Conservation (phyloP, 30 jellyfish, hydroid and myxozoan genomes). For the Nemopilema nomurai region DNA sequence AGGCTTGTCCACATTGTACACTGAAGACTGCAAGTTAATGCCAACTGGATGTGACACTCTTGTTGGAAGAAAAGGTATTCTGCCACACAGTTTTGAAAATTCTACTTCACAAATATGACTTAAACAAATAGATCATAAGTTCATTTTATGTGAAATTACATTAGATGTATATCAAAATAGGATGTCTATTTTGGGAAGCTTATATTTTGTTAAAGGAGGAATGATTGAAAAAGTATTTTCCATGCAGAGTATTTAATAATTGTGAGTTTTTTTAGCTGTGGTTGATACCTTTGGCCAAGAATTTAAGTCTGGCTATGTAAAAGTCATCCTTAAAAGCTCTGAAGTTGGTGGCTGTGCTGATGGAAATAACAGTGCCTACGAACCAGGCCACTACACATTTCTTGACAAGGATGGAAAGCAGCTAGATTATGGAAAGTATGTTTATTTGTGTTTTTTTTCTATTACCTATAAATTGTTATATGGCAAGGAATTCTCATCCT, state of each 20-base stretch:
- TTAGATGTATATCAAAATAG: too few relatives aligned
- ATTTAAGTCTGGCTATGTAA: conserved; percentile 43
- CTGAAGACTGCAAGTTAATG: conserved; percentile 76
- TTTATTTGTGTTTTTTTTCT: too few relatives aligned
- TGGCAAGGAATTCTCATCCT: too few relatives aligned
- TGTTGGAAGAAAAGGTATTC: conserved; percentile 62
- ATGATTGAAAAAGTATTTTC: too few relatives aligned
- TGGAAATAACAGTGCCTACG: conserved; percentile 36
- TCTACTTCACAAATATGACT: too few relatives aligned
- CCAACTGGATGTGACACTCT: conserved; percentile 62
- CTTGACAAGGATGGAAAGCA: conserved; percentile 50
- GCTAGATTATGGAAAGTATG: conserved; percentile 64
- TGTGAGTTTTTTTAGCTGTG: conserved; percentile 3
- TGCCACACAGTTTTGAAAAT: not conserved
- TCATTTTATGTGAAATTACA: too few relatives aligned
- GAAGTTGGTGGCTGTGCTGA: conserved; percentile 53
- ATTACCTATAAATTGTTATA: too few relatives aligned
- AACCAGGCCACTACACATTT: conserved; percentile 41
- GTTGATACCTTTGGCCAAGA: conserved; percentile 22
- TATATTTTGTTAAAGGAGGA: too few relatives aligned
- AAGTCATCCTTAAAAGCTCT: conserved; percentile 14
- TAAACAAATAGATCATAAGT: too few relatives aligned
- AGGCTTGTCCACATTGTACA: conserved; percentile 38
- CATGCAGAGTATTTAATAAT: too few relatives aligned
- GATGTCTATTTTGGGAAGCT: too few relatives aligned